Evolutionary conservation across 2,797 vertebrate genomes (phyloP), one percentile per base, ranked within the genome.

Genomic region (Vireo griseus): DNA sequence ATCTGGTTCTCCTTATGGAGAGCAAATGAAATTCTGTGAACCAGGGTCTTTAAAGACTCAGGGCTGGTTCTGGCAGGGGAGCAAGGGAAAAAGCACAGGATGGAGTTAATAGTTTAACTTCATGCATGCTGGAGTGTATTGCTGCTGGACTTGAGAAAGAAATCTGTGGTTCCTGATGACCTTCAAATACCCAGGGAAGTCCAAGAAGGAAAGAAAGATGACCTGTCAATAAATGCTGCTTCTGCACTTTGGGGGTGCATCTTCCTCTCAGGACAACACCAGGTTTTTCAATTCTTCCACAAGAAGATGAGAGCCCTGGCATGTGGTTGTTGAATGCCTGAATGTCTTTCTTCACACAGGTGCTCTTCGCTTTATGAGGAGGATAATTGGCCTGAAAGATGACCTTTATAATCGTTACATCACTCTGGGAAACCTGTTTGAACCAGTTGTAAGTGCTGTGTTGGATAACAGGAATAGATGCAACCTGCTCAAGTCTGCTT

Each of bases 371-470:
- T 99, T 99, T 96, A 98, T 99, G 99, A 99, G 99, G 92, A 98
- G 98, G 77, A 99, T 99, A 97, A 99, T 99, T 82, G 99, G 99
- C 55, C 98, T 99, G 82, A 99, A 99, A 96, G 99, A 99, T 90
- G 99, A 99, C 91, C 98, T 99, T 97, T 99, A 99, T 95, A 99
- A 99, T 97, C 98, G 98, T 86, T 99, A 99, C 94, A 99, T 99
- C 97, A 99, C 99, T 95, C 98, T 98, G 98, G 99, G 99, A 95
- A 99, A 99, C 97, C 98, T 99, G 63, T 99, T 99, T 97, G 99
- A 99, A 88, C 99, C 99, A 9, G 99, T 99, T 91, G 98, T 99
- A 94, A 99, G 99, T 45, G 99, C 99, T 79, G 97, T 99, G 97
- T 96, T 99, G 97, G 99, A 99, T 98, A 99, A 99, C 65, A 99